These are phyloP conservation scores for Chrysolina oricalcia DNA, from an alignment of 2,888 invertebrate genomes.

Conservation along the genomic window DNA sequence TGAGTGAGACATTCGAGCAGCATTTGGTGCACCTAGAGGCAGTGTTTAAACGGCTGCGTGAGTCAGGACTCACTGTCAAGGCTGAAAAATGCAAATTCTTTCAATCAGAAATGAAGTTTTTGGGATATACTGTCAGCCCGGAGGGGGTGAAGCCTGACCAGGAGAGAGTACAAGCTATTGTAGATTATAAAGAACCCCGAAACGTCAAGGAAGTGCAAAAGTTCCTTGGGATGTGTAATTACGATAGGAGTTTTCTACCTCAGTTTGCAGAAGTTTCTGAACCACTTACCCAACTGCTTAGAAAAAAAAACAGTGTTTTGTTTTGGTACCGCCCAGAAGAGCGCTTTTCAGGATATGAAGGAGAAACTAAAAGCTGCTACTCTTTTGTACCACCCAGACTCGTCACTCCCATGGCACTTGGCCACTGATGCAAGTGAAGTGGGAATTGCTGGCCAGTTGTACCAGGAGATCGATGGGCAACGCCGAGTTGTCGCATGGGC, in stretches of 20 bases:
- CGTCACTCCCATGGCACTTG: neutral
- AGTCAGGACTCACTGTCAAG: conserved; percentile 31
- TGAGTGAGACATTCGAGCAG: conserved; percentile 1
- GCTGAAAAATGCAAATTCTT: conserved; percentile 29
- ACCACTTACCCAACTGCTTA: neutral
- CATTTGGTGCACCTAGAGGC: conserved; percentile 24
- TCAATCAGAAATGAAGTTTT: conserved; percentile 11
- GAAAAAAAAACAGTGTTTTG: neutral
- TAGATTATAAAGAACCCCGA: conserved; percentile 30
- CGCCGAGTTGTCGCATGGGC: conserved; percentile 32
- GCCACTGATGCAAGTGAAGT: neutral
- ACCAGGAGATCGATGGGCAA: neutral
- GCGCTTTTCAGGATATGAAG: neutral
- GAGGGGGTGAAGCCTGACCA: conserved; percentile 28
- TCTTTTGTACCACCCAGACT: neutral
- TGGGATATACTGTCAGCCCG: conserved; percentile 26
- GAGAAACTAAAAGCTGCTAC: neutral
- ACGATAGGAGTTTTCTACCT: conserved; percentile 35
- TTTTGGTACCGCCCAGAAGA: neutral
- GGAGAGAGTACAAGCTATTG: conserved; percentile 27
- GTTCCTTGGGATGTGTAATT: conserved; percentile 32
- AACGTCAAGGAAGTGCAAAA: conserved; percentile 33
- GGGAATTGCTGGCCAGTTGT: too few species aligned
- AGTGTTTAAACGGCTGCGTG: conserved; percentile 14
- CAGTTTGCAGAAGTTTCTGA: conserved; percentile 25